phyloP scores from a whole-genome alignment of 2,888 invertebrate species.

The Rhamnusium bicolor region DNA sequence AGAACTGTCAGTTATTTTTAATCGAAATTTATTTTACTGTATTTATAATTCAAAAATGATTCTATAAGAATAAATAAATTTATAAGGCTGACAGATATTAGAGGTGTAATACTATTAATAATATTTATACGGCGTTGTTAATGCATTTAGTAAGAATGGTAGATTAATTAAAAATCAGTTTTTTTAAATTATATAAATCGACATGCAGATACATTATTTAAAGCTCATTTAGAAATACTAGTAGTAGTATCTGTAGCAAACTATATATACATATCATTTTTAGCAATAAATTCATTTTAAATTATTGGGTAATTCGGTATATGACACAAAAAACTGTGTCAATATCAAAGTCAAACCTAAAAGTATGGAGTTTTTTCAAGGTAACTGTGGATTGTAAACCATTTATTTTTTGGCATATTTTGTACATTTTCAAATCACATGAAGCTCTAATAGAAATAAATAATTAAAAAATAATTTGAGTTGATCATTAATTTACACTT shows the following conservation, averaged over 20 bases:
- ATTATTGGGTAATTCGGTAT: neutral
- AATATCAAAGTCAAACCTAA: neutral
- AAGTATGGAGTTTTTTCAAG: neutral
- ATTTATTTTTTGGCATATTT: slow-evolving; percentile 19
- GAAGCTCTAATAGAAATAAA: slow-evolving; percentile 18
- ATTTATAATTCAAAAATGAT: neutral
- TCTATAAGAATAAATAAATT: neutral
- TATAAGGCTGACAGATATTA: neutral
- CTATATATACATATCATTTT: slow-evolving; percentile 34
- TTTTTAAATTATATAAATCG: neutral
- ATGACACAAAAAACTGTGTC: too few species aligned
- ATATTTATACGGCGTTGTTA: neutral
- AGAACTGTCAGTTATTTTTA: too few species aligned
- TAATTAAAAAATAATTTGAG: neutral
- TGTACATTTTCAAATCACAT: slow-evolving; percentile 14
- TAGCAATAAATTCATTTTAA: slow-evolving; percentile 25
- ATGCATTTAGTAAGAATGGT: neutral
- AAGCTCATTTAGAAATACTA: neutral
- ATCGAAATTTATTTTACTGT: neutral
- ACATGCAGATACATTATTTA: neutral
- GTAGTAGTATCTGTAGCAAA: neutral
- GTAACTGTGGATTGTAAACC: slow-evolving; percentile 10
- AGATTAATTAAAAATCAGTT: neutral
- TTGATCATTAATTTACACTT: neutral
- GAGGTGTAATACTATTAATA: neutral